These are phyloP conservation scores for Anabacerthia variegaticeps DNA, from an alignment of 2,797 vertebrate genomes.

Conservation along the genomic window DNA sequence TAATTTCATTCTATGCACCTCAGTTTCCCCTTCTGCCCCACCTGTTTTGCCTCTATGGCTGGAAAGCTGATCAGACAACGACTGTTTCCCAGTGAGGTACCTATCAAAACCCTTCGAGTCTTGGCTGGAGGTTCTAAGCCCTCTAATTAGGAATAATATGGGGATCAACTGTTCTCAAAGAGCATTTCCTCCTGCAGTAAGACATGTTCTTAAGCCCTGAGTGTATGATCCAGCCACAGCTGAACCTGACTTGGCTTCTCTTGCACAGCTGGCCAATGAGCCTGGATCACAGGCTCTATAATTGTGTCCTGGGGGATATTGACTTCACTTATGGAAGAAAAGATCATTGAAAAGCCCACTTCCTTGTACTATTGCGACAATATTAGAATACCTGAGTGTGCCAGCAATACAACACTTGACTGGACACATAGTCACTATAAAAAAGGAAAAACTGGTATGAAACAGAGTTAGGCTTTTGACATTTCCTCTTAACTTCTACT, in stretches of 20 bases:
- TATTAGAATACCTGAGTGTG: background rate
- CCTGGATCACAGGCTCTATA: background rate
- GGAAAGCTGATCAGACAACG: background rate
- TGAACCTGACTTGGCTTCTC: background rate
- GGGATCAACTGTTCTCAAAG: background rate
- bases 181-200: background rate
- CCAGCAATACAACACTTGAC: background rate
- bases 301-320: background rate
- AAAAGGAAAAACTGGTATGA: background rate
- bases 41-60: background rate
- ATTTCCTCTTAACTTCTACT: background rate
- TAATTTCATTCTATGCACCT: background rate
- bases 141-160: background rate
- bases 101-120: background rate
- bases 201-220: background rate
- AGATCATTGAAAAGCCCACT: background rate
- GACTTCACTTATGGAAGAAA: background rate
- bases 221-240: background rate
- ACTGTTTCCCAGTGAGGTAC: background rate
- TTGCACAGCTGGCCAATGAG: background rate
- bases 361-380: background rate
- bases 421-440: background rate
- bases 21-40: background rate
- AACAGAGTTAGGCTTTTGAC: background rate
- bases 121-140: background rate